Evolutionary conservation across 2,888 invertebrate species (phyloP).

Genomic region (Parnassius apollo): DNA sequence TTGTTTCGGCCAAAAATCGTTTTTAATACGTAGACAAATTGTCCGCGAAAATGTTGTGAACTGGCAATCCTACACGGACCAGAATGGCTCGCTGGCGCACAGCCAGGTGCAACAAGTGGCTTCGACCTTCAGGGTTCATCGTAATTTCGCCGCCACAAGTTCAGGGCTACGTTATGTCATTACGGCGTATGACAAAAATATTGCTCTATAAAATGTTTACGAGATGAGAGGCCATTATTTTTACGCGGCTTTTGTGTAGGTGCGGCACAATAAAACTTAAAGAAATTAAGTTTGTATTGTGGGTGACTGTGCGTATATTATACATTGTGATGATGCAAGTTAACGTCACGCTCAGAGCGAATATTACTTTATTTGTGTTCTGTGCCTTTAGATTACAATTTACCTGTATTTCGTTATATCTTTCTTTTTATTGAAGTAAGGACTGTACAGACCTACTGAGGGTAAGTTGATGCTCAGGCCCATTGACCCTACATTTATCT

Average conservation of each 20-base stretch:
- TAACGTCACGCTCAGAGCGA: not conserved
- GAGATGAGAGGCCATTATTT: conserved; percentile 4
- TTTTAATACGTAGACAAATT: not conserved
- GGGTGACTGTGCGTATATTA: not conserved
- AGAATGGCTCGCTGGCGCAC: conserved; percentile 32
- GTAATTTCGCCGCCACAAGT: conserved; percentile 34
- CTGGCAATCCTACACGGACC: conserved; percentile 5
- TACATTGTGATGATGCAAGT: not conserved
- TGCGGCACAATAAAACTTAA: not conserved
- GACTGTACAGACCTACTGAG: too few species aligned
- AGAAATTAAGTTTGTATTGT: not conserved
- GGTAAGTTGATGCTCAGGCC: too few species aligned
- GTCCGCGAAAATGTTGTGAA: not conserved
- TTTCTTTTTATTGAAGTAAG: too few species aligned
- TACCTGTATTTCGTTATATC: too few species aligned
- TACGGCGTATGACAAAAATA: conserved; percentile 11
- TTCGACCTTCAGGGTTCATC: conserved; percentile 33
- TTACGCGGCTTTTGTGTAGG: not conserved
- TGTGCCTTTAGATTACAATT: too few species aligned
- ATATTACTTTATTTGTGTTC: too few species aligned
- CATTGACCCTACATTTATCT: too few species aligned
- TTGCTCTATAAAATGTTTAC: conserved; percentile 19
- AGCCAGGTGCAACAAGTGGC: conserved; percentile 45
- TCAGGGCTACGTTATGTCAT: conserved; percentile 36
- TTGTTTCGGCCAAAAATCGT: too few species aligned